A percentile compares a stretch with the other conserved stretches of the same genome.
These are phyloP conservation scores for Willowsia nigromaculata DNA, from an alignment of 2,888 invertebrate genomes.

Conservation along the genomic window DNA sequence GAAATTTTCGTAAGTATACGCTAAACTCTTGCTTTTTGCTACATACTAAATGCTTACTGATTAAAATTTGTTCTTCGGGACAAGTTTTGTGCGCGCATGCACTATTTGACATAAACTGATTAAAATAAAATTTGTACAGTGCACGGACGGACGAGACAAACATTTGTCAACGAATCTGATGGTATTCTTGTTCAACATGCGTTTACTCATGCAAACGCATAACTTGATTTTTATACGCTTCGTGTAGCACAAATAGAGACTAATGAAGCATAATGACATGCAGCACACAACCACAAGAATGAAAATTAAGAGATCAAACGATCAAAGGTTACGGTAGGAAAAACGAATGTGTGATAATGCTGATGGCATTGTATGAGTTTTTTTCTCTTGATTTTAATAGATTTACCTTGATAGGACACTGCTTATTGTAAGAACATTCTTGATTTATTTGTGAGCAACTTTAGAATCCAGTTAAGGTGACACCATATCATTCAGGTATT, in stretches of 20 bases:
- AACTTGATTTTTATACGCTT: background rate
- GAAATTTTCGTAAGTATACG: no score
- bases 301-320: conserved; percentile 60
- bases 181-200: background rate
- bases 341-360: background rate
- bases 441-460: conserved; percentile 27
- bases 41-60: no score
- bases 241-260: conserved; percentile 45
- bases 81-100: no score
- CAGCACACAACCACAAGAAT: conserved; percentile 51
- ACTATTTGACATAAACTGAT: no score
- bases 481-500: conserved; percentile 13
- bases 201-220: background rate
- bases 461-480: conserved; percentile 15
- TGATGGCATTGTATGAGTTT: background rate
- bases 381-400: conserved; percentile 16
- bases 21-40: no score
- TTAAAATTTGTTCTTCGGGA: no score
- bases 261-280: conserved; percentile 69
- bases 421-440: background rate
- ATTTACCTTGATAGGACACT: background rate
- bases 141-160: no score
- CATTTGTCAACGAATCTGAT: no score
- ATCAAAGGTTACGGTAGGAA: conserved; percentile 19
- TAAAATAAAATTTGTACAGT: no score